These are phyloP conservation scores for Sarotherodon lohbergeri DNA, from an alignment of 2,113 vertebrate species.

Conservation along the genomic window DNA sequence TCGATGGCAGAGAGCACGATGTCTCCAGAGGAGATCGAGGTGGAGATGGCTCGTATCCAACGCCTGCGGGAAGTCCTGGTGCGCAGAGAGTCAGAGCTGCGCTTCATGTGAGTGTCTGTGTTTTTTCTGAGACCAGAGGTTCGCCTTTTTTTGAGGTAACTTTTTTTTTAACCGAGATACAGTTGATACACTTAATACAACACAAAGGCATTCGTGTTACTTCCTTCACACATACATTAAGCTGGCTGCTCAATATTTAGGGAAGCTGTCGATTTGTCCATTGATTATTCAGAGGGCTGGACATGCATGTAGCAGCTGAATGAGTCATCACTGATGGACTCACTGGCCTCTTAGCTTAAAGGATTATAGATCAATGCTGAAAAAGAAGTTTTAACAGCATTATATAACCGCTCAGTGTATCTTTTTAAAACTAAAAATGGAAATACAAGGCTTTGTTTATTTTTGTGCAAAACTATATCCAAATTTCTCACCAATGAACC, in stretches of 20 bases:
- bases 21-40: constrained; percentile 94
- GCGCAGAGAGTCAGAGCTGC: constrained; percentile 93
- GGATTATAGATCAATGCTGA: neutral
- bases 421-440: neutral
- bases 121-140: neutral
- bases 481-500: neutral
- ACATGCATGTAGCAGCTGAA: neutral
- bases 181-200: neutral
- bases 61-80: constrained; percentile 94
- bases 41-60: constrained; percentile 96
- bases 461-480: neutral
- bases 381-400: neutral
- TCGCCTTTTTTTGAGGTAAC: rapidly evolving
- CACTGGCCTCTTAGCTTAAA: neutral
- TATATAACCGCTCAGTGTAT: rapidly evolving
- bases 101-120: constrained; percentile 88
- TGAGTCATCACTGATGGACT: constrained; percentile 27
- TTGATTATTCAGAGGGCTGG: constrained; percentile 17
- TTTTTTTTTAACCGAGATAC: neutral
- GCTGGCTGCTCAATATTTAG: neutral
- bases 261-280: neutral
- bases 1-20: constrained; percentile 95
- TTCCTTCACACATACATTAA: neutral
- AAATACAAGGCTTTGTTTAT: neutral
- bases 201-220: neutral